Conservation (phyloP, 92 coral and sea anemone species). For the Porites cylindrica region DNA sequence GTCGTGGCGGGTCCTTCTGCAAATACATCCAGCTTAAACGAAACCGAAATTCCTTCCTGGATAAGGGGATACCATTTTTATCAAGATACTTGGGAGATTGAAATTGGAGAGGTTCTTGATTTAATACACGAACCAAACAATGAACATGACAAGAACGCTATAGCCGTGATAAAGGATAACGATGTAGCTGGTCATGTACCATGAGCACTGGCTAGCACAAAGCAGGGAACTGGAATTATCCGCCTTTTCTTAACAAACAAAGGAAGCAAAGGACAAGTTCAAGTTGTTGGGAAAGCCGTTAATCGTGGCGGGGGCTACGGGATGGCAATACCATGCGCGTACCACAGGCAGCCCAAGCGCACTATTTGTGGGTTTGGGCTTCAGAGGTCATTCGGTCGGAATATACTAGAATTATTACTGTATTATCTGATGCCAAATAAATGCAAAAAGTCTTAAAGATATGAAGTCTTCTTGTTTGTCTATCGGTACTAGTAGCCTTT, state of each 20-base stretch:
- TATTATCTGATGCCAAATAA: too few relatives aligned
- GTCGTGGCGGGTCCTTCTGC: conserved; percentile 16
- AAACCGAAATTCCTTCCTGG: conserved; percentile 26
- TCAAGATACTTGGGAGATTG: conserved; percentile 55
- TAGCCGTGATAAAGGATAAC: conserved; percentile 47
- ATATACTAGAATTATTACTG: too few relatives aligned
- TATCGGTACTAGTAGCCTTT: too few relatives aligned
- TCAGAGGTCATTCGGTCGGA: too few relatives aligned
- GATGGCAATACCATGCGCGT: conserved; percentile 59
- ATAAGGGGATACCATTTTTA: conserved; percentile 65
- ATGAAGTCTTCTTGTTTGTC: too few relatives aligned
- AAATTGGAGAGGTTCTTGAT: conserved; percentile 51
- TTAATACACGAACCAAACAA: conserved; percentile 53
- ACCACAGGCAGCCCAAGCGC: too few relatives aligned
- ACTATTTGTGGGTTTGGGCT: too few relatives aligned
- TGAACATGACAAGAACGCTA: conserved; percentile 57
- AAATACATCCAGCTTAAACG: conserved; percentile 5
- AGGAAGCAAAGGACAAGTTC: conserved; percentile 59
- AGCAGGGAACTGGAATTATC: conserved; percentile 42
- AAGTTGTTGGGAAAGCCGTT: conserved; percentile 49
- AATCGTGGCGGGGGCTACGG: conserved; percentile 61
- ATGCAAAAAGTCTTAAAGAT: too few relatives aligned
- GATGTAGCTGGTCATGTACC: conserved; percentile 56
- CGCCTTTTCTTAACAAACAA: conserved; percentile 34
- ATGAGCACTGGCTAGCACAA: conserved; percentile 45